These are phyloP conservation scores for Caenorhabditis wallacei DNA, from an alignment of 2,888 invertebrate species.

Conservation along the genomic window DNA sequence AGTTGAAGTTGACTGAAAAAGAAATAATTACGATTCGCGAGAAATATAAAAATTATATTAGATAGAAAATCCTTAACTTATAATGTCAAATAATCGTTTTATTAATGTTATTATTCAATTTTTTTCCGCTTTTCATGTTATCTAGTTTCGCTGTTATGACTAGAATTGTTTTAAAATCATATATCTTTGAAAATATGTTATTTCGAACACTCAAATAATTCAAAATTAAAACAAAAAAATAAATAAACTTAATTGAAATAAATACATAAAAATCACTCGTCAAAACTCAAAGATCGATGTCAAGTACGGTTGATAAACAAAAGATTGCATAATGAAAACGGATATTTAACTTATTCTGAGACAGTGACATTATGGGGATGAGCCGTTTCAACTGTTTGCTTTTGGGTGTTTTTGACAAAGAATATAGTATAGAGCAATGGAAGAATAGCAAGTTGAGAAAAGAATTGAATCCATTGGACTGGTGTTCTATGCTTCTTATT, in stretches of 20 bases:
- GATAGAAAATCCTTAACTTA: too few species aligned
- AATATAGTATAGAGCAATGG: slow-evolving; percentile 45
- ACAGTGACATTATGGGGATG: slow-evolving; percentile 47
- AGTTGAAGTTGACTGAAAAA: too few species aligned
- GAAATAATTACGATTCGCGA: too few species aligned
- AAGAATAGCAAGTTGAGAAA: slow-evolving; percentile 49
- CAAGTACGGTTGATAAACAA: slow-evolving; percentile 51
- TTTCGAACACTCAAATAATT: too few species aligned
- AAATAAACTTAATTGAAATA: slow-evolving; percentile 5
- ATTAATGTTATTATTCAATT: too few species aligned
- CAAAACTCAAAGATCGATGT: slow-evolving; percentile 39
- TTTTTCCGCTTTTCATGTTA: too few species aligned
- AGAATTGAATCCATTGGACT: slow-evolving; percentile 38
- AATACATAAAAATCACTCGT: slow-evolving; percentile 17
- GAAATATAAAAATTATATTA: too few species aligned
- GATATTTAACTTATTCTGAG: neutral
- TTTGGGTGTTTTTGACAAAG: slow-evolving; percentile 43
- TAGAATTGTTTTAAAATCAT: too few species aligned
- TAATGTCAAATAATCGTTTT: too few species aligned
- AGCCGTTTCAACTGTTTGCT: slow-evolving; percentile 9
- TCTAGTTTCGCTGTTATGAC: too few species aligned
- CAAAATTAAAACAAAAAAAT: slow-evolving; percentile 7
- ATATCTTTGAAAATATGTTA: slow-evolving; percentile 26
- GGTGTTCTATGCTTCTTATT: slow-evolving; percentile 10
- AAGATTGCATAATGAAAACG: neutral